Percentiles rank a stretch among this genome's conserved stretches.
These are phyloP conservation scores for Scrobipalpa costella DNA, from an alignment of 2,888 invertebrate genomes.

Conservation along the genomic window DNA sequence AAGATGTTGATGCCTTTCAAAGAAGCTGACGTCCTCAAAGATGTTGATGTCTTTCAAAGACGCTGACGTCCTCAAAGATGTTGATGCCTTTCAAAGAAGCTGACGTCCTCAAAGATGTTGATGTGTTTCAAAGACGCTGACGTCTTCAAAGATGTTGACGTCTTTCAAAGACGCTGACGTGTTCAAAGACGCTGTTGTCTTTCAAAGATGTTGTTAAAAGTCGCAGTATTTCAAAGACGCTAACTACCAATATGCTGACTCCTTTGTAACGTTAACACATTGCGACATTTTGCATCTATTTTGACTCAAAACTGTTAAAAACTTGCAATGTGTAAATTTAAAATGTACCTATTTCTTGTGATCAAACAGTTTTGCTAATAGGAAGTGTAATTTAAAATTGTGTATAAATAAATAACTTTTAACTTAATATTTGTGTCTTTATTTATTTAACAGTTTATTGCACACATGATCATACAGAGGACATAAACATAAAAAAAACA, in stretches of 20 bases:
- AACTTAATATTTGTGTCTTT: not conserved
- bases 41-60: too few relatives aligned
- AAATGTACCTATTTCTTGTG: slow-evolving; percentile 5
- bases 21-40: too few relatives aligned
- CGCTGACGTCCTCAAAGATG: too few relatives aligned
- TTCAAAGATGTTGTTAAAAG: not conserved
- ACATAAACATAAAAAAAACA: too few relatives aligned
- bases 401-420: slow-evolving; percentile 23
- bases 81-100: too few relatives aligned
- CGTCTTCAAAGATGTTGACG: too few relatives aligned
- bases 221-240: not conserved
- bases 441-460: not conserved
- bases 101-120: too few relatives aligned
- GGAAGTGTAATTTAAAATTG: slow-evolving; percentile 3
- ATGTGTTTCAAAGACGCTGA: too few relatives aligned
- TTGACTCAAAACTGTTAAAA: not conserved
- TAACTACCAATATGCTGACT: not conserved
- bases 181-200: too few relatives aligned
- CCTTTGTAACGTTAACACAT: not conserved
- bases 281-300: not conserved
- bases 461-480: too few relatives aligned
- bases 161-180: too few relatives aligned
- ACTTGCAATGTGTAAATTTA: not conserved
- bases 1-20: too few relatives aligned
- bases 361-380: not conserved